A percentile compares a stretch with the other conserved stretches of the same genome.
phyloP scores from a whole-genome alignment of 2,113 vertebrate species.

The Takifugu bimaculatus region DNA sequence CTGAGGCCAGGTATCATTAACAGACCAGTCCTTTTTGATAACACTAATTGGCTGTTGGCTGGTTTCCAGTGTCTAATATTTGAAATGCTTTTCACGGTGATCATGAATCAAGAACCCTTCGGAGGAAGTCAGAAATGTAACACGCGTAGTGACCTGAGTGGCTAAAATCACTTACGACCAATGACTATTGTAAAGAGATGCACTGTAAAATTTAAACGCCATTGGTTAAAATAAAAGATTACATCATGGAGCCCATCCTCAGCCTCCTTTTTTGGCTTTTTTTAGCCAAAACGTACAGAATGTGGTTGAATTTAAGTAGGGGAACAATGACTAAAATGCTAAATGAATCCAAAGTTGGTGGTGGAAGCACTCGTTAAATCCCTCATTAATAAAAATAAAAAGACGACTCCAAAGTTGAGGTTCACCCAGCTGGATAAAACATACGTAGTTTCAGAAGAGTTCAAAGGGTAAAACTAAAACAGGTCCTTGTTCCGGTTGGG shows the following conservation, averaged over 20 bases:
- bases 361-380: too few relatives aligned
- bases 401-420: too few relatives aligned
- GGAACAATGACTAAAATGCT: too few relatives aligned
- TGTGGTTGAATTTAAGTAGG: too few relatives aligned
- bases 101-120: conserved; percentile 63
- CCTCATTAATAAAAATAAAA: too few relatives aligned
- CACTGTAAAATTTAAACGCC: conserved; percentile 79
- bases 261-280: not conserved
- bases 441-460: too few relatives aligned
- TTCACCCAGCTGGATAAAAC: too few relatives aligned
- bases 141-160: conserved; percentile 71
- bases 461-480: too few relatives aligned
- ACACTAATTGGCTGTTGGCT: conserved; percentile 28
- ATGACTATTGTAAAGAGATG: conserved; percentile 79
- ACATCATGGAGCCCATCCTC: conserved; percentile 51
- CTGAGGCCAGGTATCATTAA: conserved; percentile 53
- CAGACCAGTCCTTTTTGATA: conserved; percentile 33
- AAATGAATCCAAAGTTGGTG: too few relatives aligned
- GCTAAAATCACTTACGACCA: conserved; percentile 72
- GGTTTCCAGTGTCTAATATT: too few relatives aligned
- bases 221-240: conserved; percentile 77
- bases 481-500: too few relatives aligned
- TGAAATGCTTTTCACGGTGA: conserved; percentile 51
- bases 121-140: conserved; percentile 70
- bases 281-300: not conserved